Base-by-base conservation (phyloP, 2,797 vertebrate species). In the Hemitrygon akajei region DNA sequence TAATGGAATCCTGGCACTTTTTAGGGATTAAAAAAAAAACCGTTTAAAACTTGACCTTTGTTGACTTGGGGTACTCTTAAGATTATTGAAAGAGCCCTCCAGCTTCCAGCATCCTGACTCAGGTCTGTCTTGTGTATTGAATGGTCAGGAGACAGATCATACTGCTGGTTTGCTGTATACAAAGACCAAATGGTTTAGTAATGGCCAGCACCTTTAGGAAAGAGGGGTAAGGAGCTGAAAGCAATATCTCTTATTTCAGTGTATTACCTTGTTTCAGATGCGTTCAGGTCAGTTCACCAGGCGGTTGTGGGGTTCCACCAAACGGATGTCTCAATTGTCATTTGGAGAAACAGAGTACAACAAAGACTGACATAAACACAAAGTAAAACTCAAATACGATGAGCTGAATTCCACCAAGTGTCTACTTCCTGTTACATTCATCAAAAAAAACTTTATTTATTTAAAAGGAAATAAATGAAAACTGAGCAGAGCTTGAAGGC, bases 261-360 rank as follows among this genome's bases (percentile, higher is more conserved):
- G 60, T 7, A 93, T 6, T 9, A 22, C 7, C 37, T 37, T 1
- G 22, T 63, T 91, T 94, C 96, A 99, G 98, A 97, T 99, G 95
- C 97, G 97, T 73, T 97, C 97, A 0, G 97, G 98, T 93, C 98
- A 98, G 95, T 98, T 99, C 94, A 95, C 97, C 75, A 97, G 98
- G 73, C 98, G 97, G 94, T 96, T 99, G 7, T 99, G 98, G 98
- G 97, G 98, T 9, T 98, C 98, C 75, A 98, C 97, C 0, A 97
- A 98, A 30, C 97, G 98, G 63, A 98, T 99, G 96, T 98, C 97
- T 94, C 98, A 98, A 95, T 98, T 99, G 94, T 99, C 98, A 0
- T 96, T 98, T 0, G 98, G 98, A 7, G 98, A 99, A 96, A 98
- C 98, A 0, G 98, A 99, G 71, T 99, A 99, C 96, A 97, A 97